Conservation (phyloP, 2,888 invertebrate genomes). For the Doris montereyensis region DNA sequence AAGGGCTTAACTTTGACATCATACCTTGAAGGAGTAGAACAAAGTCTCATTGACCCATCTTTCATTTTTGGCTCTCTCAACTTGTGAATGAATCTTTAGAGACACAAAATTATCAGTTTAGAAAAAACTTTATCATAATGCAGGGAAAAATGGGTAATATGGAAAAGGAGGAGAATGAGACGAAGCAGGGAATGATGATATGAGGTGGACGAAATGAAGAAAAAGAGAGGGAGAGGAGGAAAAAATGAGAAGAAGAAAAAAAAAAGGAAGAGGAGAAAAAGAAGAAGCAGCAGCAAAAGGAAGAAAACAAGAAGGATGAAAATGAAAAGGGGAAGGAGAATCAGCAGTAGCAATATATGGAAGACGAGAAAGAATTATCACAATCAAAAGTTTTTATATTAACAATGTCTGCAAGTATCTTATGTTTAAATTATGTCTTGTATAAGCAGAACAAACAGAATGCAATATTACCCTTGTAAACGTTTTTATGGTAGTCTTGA, state of each 20-base stretch:
- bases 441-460: too few species aligned
- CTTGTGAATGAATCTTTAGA: constrained; percentile 84
- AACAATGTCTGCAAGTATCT: too few species aligned
- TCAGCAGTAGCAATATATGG: too few species aligned
- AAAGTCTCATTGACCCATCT: constrained; percentile 83
- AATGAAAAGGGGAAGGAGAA: background rate
- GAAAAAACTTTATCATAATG: background rate
- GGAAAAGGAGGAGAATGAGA: background rate
- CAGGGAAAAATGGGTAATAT: too few species aligned
- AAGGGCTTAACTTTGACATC: too few species aligned
- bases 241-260: constrained; percentile 16
- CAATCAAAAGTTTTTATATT: too few species aligned
- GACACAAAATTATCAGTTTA: background rate
- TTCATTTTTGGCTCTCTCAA: constrained; percentile 81
- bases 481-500: constrained; percentile 57
- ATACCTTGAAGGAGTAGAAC: constrained; percentile 79
- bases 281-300: constrained; percentile 37
- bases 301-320: constrained; percentile 24
- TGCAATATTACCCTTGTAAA: constrained; percentile 63
- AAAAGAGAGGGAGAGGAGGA: constrained; percentile 12
- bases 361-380: too few species aligned
- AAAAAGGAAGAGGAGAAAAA: constrained; percentile 39
- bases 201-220: background rate
- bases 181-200: background rate
- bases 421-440: too few species aligned